A percentile compares a stretch with the other conserved stretches of the same genome.
Evolutionary conservation across 2,113 vertebrate genomes (phyloP).

Genomic region (Planiliza haematocheilus): DNA sequence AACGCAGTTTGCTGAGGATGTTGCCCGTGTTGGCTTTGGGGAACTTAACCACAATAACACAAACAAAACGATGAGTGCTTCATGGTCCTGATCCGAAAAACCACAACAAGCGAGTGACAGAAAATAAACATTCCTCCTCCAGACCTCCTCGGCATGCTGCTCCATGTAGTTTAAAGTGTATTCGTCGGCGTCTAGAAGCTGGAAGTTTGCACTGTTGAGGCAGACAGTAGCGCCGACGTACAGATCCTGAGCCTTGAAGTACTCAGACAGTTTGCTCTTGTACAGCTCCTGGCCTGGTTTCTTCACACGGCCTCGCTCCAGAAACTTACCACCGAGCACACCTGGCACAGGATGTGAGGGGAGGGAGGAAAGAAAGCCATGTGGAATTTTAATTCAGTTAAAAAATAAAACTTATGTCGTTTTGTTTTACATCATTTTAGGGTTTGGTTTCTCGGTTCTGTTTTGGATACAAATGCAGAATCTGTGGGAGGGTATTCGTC

Average conservation of each 20-base stretch:
- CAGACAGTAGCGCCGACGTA: constrained; percentile 88
- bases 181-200: constrained; percentile 89
- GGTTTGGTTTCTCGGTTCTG: not conserved
- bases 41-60: constrained; percentile 81
- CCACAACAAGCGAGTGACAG: not conserved
- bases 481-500: not conserved
- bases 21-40: constrained; percentile 81
- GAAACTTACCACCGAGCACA: constrained; percentile 87
- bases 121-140: not conserved
- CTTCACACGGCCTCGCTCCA: constrained; percentile 88
- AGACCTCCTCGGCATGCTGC: constrained; percentile 87
- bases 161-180: constrained; percentile 93
- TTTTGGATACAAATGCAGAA: not conserved
- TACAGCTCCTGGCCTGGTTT: constrained; percentile 90
- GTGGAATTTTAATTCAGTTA: not conserved
- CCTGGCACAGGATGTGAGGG: constrained; percentile 77
- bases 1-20: constrained; percentile 87
- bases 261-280: constrained; percentile 88
- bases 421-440: not conserved
- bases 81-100: not conserved
- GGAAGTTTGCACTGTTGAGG: constrained; percentile 86
- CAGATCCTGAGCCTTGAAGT: constrained; percentile 87
- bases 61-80: constrained; percentile 16
- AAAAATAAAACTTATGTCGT: not conserved
- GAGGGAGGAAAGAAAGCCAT: not conserved